phyloP scores from a whole-genome alignment of 1,140 invertebrate genomes.

The Diorhabda carinulata region DNA sequence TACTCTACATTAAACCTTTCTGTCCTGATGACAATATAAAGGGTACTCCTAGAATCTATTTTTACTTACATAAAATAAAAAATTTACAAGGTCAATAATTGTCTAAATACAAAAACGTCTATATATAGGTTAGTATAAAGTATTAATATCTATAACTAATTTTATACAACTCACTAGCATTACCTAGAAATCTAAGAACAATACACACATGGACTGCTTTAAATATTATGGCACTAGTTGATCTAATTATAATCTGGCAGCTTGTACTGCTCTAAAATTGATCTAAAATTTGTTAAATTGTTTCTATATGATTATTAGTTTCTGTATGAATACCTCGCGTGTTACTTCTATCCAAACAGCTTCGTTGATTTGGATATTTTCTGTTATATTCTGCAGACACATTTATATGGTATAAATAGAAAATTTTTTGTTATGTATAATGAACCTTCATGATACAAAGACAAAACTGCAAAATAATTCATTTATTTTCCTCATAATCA shows the following conservation, averaged over 20 bases:
- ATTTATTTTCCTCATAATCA: no score
- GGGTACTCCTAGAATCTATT: no score
- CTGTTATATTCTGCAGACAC: constrained; percentile 82
- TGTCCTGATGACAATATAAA: no score
- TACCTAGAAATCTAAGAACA: background rate
- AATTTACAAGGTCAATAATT: no score
- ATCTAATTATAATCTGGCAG: background rate
- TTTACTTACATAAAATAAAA: no score
- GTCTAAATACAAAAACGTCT: no score
- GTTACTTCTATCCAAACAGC: constrained; percentile 85
- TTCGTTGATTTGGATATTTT: constrained; percentile 89
- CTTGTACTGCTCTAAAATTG: background rate
- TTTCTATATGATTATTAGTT: constrained; percentile 15
- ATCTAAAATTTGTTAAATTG: constrained; percentile 7
- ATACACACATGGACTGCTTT: background rate
- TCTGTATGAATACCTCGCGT: constrained; percentile 69
- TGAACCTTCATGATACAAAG: no score
- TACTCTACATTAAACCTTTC: no score
- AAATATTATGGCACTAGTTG: background rate
- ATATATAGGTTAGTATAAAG: no score
- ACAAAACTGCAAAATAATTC: no score
- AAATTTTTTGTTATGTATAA: background rate
- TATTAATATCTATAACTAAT: no score
- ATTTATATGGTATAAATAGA: background rate
- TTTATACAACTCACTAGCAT: background rate